Base-by-base conservation (phyloP, 2,797 vertebrate genomes). In the Lacerta agilis region DNA sequence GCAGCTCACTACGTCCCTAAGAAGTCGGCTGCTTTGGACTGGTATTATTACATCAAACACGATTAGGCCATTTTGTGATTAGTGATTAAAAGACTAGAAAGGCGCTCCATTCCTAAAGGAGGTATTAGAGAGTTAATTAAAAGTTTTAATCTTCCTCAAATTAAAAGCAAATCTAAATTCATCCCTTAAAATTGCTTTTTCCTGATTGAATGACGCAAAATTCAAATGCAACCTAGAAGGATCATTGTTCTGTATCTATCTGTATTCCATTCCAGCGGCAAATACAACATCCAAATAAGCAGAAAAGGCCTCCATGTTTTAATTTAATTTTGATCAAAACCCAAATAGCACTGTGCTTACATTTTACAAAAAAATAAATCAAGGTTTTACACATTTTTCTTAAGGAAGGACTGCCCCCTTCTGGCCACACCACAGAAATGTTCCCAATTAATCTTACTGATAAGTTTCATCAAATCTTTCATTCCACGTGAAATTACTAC, bases 141-240 rank as follows among this genome's bases (percentile, higher is more conserved):
- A 83, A 90, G 55, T 49, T 38, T 93, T 88, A 45, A 92, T 91
- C 89, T 82, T 78, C 0, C 9, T 86, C 6, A 89, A 82, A 91
- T 79, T 4, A 71, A 81, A 76, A 75, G 2, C 0, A 11, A 79
- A 87, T 90, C 86, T 9, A 41, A 58, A 29, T 27, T 83, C 43
- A 84, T 41, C 86, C 67, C 85, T 81, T 89, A 79, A 81, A 91
- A 93, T 93, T 5, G 71, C 88, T 92, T 88, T 88, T 86, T 66
- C 71, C 49, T 43, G 0, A 33, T 0, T 79, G 90, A 81, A 86
- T 5, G 89, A 89, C 2, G 9, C 43, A 71, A 84, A 58, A 9
- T 13, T 43, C 45, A 15, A 1, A 43, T 4, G 2, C 11, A 33
- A 23, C 10, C 49, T 36, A 0, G n/a, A 64, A 0, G 1, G 2